Base-by-base conservation (phyloP, 2,797 vertebrate species). In the Chaetodon trifasciatus region DNA sequence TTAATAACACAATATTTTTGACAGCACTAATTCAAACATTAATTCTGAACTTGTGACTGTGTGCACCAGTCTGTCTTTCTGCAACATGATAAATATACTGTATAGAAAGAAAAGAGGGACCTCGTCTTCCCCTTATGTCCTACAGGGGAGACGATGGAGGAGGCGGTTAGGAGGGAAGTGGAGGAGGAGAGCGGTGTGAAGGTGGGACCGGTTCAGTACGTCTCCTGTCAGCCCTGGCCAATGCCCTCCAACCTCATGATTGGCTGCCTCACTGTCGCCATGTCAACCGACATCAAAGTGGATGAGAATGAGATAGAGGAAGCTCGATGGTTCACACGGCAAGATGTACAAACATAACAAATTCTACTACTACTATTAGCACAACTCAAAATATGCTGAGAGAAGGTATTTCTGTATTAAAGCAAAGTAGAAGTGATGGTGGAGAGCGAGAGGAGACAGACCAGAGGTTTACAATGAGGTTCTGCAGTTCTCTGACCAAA, bases 241-340 rank as follows among this genome's bases (percentile, higher is more conserved):
- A 97, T 99, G 97, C 98, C 98, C 2, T 99, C 97, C 77, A 97
- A 93, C 46, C 95, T 99, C 75, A 99, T 99, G 98, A 97, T 99
- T 78, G 98, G 98, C 83, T 99, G 98, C 92, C 93, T 97, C 74
- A 95, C 97, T 28, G 93, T 96, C 69, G 98, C 98, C 82, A 39
- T 96, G 70, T 96, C 98, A 44, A 97, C 97, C 13, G 95, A 96
- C 95, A 97, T 99, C 94, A 96, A 80, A 87, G 97, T 97, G 88
- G 97, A 99, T 88, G 93, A 96, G 90, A 95, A 92, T 15, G 98
- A 99, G 96, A 98, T 99, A 63, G 97, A 98, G 91, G 98, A 99
- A 73, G 98, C 97, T 61, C 93, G 90, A 28, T 99, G 98, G 97
- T 99, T 99, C 93, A 94, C 95, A 46, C 96, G 96, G 90, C 96